Conservation (phyloP, 2,888 invertebrate genomes). For the Apeira syringaria region DNA sequence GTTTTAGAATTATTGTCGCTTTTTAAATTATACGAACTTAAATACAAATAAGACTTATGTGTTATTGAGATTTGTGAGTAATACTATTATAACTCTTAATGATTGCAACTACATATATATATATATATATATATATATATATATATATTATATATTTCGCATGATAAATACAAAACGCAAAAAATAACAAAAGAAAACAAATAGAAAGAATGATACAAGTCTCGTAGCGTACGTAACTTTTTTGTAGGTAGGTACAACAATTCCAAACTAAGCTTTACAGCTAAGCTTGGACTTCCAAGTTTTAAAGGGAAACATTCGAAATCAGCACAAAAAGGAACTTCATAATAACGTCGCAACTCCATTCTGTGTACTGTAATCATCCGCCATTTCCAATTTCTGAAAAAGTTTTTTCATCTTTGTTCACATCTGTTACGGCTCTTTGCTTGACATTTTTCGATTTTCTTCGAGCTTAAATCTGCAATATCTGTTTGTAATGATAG, state of each 20-base stretch:
- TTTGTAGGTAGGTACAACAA: conserved; percentile 51
- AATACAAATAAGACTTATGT: too few relatives aligned
- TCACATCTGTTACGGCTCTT: conserved; percentile 73
- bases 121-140: too few relatives aligned
- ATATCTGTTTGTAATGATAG: conserved; percentile 14
- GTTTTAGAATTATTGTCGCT: too few relatives aligned
- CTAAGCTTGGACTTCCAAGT: conserved; percentile 63
- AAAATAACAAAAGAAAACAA: conserved; percentile 20
- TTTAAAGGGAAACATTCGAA: conserved; percentile 70
- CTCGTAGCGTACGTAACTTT: conserved; percentile 65
- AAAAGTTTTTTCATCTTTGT: conserved; percentile 82
- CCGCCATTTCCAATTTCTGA: conserved; percentile 70
- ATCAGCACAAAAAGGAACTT: conserved; percentile 72
- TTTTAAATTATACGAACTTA: too few relatives aligned
- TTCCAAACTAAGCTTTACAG: conserved; percentile 45
- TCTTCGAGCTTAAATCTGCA: conserved; percentile 39
- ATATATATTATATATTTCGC: too few relatives aligned
- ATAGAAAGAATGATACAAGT: conserved; percentile 61
- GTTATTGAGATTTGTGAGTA: too few relatives aligned
- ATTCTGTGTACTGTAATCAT: conserved; percentile 80
- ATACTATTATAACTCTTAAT: too few relatives aligned
- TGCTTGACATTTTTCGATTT: conserved; percentile 60
- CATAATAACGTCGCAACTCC: conserved; percentile 76
- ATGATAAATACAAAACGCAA: conserved; percentile 14
- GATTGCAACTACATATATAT: too few relatives aligned